Base-by-base conservation (phyloP, 2,888 invertebrate species). In the Eucera pruinosa region DNA sequence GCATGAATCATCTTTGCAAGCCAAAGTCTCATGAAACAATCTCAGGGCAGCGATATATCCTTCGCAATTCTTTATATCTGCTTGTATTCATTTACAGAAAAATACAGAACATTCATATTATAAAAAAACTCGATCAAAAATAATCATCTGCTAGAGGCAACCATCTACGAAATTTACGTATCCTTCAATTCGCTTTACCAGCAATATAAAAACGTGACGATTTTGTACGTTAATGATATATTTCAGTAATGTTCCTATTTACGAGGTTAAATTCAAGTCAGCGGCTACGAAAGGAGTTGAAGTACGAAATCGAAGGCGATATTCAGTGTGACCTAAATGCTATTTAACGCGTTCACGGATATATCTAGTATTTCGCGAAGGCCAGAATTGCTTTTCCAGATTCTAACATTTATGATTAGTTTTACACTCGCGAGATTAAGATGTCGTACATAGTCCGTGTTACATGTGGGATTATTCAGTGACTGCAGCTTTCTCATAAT, bases 281-380 rank as follows among this genome's bases (percentile, higher is more conserved):
- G 50, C 13, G 18, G 25, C 62, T 20, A 39, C 50, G 50, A 64
- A 64, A 36, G 36, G 50, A 50, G 50, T 3, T 39, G 39, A 64
- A 52, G 50, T 39, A 27, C 62, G 39, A 64, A 64, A 64, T 39
- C 62, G 48, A 50, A 64, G 62, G 27, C 39, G 60, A 45, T 61
- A 47, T 45, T 43, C 45, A 43, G 25, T 23, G 27, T 48, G 62
- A 64, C 62, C 62, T 39, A 64, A 64, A 50, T 64, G 62, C 50
- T 36, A 52, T 64, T 64, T 64, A 50, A 50, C 36, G 39, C 39
- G 39, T 52, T 50, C 50, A 25, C 36, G 27, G 62, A 64, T 50
- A 27, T 27, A 20, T 39, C 50, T 50, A 41, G 62, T 9, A 30
- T 20, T 20, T 45, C 45, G 45, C 39, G 62, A 62, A 50, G 50